Base-by-base conservation (phyloP, 2,888 invertebrate genomes). In the Mesopsocus fuscifrons region DNA sequence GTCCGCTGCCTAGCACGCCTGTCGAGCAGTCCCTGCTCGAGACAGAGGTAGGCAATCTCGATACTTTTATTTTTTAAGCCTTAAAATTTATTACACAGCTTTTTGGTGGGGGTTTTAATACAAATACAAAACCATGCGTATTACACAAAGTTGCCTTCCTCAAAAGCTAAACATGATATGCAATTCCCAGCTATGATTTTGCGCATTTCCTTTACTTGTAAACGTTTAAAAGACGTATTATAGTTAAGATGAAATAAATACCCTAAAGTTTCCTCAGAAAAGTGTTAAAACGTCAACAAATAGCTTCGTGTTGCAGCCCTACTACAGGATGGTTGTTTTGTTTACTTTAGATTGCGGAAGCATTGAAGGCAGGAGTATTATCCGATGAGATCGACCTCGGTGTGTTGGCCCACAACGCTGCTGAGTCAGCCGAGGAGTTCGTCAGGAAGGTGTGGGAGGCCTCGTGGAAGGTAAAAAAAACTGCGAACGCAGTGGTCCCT, bases 361-460 rank as follows among this genome's bases (percentile, higher is more conserved):
- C 84, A 22, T 61, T 85, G 48, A 85, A 84, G 61, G 83, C 83
- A 46, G 83, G 83, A 3, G 83, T 84, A 45, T 66, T 84, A 45
- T 82, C 83, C 4, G 83, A 83, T 57, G 84, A 84, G 62, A 74
- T 84, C 45, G 83, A 84, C 60, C 69, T 85, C 45, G 78, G 82
- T 11, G 80, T 82, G 5, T 62, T 87, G 51, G 84, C 85, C 5
- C 83, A 84, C 56, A 83, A 81, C 56, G 89, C 88, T 3, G 89
- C 88, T 3, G 87, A 88, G 54, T 89, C 89, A 58, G 92, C 92
- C 0, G 92, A 92, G 61, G 89, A 89, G 58, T 88, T 92, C 58
- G 91, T 92, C 2, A 74, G 88, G 49, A 85, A 85, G 64, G 72
- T 73, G 57, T 57, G 57, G 57, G 52, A 51, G 46, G 55, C 54